Evolutionary conservation across 1,140 invertebrate species (phyloP), one percentile per base, ranked within the genome.

Genomic region (Thrips palmi): DNA sequence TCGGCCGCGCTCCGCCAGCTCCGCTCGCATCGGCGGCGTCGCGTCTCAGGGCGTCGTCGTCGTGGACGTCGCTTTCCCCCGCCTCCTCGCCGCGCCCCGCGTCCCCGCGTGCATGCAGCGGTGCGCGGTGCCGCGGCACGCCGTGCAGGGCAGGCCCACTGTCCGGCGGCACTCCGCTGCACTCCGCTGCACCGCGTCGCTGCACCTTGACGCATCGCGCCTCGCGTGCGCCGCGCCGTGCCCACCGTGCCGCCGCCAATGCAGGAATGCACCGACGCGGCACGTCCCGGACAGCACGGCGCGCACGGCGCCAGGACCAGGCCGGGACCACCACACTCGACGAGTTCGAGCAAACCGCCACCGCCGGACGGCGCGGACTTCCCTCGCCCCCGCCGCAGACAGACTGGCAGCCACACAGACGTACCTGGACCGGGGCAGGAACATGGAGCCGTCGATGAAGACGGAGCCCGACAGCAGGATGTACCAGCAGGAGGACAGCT

Each of bases 371-470:
- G n/a, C n/a, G n/a, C n/a, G n/a, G n/a, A n/a, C n/a, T n/a, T n/a
- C n/a, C n/a, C n/a, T n/a, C n/a, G n/a, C n/a, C n/a, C n/a, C n/a
- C 25, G 25, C 25, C n/a, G n/a, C n/a, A n/a, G n/a, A n/a, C 8
- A 10, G n/a, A 27, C n/a, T 27, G 8, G 8, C 25, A 27, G 8
- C 25, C 25, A n/a, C n/a, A n/a, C n/a, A n/a, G n/a, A n/a, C n/a
- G n/a, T 67, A 87, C 83, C 80, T 83, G 62, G 75, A 76, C 46
- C 78, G 62, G 3, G 83, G 82, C 38, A 86, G 61, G 51, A 78
- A 86, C 77, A 87, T 84, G 38, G 76, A 79, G 40, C 79, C 78
- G 59, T 85, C 80, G 55, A 87, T 87, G 62, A 86, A 86, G n/a
- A 86, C 81, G 3, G 78, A 81, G 29, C 83, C 83, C 8, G 77